Evolutionary conservation across 2,113 vertebrate species (phyloP).

Genomic region (Poeciliopsis prolifica): DNA sequence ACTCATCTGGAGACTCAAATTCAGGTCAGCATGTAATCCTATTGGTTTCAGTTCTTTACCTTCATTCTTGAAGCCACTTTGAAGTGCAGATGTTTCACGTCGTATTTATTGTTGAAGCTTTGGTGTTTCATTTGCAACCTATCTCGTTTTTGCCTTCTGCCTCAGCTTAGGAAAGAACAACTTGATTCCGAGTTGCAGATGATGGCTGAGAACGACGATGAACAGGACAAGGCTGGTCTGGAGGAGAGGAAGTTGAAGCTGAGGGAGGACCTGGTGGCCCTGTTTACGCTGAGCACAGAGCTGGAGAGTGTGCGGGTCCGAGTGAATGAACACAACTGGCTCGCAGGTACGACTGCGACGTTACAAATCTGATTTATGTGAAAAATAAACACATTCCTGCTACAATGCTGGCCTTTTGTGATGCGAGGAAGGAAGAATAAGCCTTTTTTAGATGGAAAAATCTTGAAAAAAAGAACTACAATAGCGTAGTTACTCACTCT

Average conservation of each 20-base stretch:
- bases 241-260: conserved; percentile 70
- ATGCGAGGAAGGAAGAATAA: background rate
- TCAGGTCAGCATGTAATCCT: conserved; percentile 76
- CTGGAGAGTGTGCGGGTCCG: conserved; percentile 73
- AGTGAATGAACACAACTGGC: conserved; percentile 73
- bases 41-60: conserved; percentile 23
- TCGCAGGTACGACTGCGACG: conserved; percentile 62
- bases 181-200: conserved; percentile 68
- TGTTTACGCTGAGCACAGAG: conserved; percentile 76
- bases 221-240: conserved; percentile 48
- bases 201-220: conserved; percentile 41
- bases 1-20: conserved; percentile 85
- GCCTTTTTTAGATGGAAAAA: no score
- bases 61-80: background rate
- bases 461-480: no score
- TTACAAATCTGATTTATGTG: background rate
- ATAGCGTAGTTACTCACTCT: no score
- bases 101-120: background rate
- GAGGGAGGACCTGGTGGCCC: conserved; percentile 68
- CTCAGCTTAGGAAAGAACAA: conserved; percentile 71
- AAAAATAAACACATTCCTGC: background rate
- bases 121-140: background rate
- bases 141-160: background rate
- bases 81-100: background rate
- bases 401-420: background rate